Base-by-base conservation (phyloP, 35 echinoderm and acorn worm genomes). In the Lytechinus pictus region DNA sequence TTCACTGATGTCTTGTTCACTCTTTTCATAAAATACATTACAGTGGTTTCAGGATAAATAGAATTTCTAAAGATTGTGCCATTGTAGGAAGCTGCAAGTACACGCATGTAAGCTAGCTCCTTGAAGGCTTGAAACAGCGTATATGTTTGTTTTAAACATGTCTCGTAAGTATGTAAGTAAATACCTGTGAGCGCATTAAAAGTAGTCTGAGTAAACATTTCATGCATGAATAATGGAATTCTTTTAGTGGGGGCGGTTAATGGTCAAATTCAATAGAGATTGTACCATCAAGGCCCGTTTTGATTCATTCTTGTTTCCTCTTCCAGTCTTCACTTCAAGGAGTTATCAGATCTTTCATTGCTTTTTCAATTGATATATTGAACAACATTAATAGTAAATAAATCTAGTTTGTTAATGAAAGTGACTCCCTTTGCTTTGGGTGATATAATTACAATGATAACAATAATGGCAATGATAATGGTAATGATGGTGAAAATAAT, bases 161-260 rank as follows among this genome's bases (percentile, higher is more conserved):
- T 79, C 66, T 79, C 21, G 19, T 79, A 79, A 79, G 66, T 79
- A 79, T 79, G 66, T n/a, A 79, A 79, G 66, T n/a, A 79, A 79
- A 79, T 79, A 79, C 21, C 19, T 79, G 66, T 79, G 66, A 79
- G 66, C 66, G 66, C 66, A 79, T 79, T 79, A 79, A 79, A 79
- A 79, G 66, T 7, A 79, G 66, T 79, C 66, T 79, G 66, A 24
- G 66, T 79, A 79, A 79, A 79, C 66, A 79, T 79, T 79, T 19
- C 0, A 16, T 19, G 66, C 66, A 79, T 79, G 66, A 79, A 79
- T 79, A 79, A 79, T 79, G 19, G 66, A 79, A n/a, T 3, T 79
- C 16, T 24, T n/a, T n/a, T 16, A 79, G 66, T 79, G 66, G 66
- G 66, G 66, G 66, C 24, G 66, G 66, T 79, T 79, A 16, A 24